These are phyloP conservation scores for Drosophila mojavensis DNA, from an alignment of 1,140 invertebrate genomes.

Conservation along the genomic window DNA sequence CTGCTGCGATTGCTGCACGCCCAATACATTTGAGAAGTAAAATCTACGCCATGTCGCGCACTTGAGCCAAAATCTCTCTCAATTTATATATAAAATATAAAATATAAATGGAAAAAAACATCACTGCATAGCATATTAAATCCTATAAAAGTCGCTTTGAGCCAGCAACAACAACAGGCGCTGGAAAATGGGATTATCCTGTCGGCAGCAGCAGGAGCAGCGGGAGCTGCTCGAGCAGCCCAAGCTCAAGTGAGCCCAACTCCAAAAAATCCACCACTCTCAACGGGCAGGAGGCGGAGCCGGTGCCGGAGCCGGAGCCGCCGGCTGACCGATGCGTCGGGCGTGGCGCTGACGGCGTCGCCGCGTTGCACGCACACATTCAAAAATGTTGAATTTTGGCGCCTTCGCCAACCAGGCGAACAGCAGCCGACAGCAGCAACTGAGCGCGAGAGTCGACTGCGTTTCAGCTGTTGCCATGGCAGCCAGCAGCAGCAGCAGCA, in stretches of 20 bases:
- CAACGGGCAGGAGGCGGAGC: not conserved
- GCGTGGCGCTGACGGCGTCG: constrained; percentile 25
- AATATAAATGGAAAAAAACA: too few species aligned
- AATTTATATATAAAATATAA: not conserved
- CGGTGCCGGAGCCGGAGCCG: not conserved
- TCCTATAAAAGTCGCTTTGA: constrained; percentile 53
- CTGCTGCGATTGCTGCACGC: constrained; percentile 48
- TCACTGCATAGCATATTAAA: constrained; percentile 38
- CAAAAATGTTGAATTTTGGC: constrained; percentile 83
- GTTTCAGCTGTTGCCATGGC: constrained; percentile 24
- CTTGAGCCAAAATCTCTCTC: constrained; percentile 76
- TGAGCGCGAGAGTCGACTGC: not conserved
- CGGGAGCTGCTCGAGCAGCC: not conserved
- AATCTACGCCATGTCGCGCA: constrained; percentile 76
- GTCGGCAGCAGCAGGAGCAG: constrained; percentile 8
- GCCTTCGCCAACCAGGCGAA: constrained; percentile 75
- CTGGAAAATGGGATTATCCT: constrained; percentile 69
- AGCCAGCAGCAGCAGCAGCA: constrained; percentile 15
- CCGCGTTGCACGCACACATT: constrained; percentile 68
- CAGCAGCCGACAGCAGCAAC: constrained; percentile 34
- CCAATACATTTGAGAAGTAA: constrained; percentile 82
- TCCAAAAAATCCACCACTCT: constrained; percentile 44
- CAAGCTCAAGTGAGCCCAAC: constrained; percentile 21
- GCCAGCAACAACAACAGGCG: constrained; percentile 29
- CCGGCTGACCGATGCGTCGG: not conserved